A percentile compares a stretch with the other conserved stretches of the same genome.
Evolutionary conservation across 1,140 invertebrate species (phyloP).

Genomic region (Drosophila lacertosa): DNA sequence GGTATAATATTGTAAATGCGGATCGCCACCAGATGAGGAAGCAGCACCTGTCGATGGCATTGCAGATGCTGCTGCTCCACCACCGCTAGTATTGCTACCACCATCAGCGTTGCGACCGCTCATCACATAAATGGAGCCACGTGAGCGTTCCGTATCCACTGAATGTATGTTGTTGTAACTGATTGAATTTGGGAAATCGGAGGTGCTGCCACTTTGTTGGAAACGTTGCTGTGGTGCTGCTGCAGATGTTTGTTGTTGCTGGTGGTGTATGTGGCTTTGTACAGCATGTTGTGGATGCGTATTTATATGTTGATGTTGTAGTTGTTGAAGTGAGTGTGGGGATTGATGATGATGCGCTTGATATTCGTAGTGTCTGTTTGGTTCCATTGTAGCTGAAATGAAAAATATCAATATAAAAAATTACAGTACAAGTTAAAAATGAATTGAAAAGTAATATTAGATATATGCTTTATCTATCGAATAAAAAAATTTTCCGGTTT

Average conservation of each 20-base stretch:
- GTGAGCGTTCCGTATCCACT: constrained; percentile 41
- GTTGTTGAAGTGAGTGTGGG: constrained; percentile 41
- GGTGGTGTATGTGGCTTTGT: constrained; percentile 52
- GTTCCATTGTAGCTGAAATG: constrained; percentile 69
- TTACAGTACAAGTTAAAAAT: not conserved
- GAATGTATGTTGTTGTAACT: constrained; percentile 24
- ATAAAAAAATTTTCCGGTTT: too few species aligned
- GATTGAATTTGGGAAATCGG: constrained; percentile 30
- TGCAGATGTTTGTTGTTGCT: constrained; percentile 19
- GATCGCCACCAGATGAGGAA: constrained; percentile 44
- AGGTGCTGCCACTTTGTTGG: constrained; percentile 22
- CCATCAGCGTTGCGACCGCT: constrained; percentile 8
- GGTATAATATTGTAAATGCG: constrained; percentile 71
- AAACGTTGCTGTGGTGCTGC: constrained; percentile 36
- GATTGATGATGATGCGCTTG: constrained; percentile 68
- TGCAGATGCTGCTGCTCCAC: constrained; percentile 36
- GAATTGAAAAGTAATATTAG: too few species aligned
- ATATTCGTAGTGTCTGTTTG: constrained; percentile 80
- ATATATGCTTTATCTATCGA: too few species aligned
- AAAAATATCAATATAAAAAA: constrained; percentile 3
- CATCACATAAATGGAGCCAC: constrained; percentile 46
- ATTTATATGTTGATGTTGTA: constrained; percentile 37
- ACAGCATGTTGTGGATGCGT: constrained; percentile 44
- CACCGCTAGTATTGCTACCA: constrained; percentile 4
- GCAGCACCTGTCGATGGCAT: constrained; percentile 47